Evolutionary conservation across 35 echinoderm and acorn worm genomes (phyloP).

Genomic region (Apostichopus japonicus): DNA sequence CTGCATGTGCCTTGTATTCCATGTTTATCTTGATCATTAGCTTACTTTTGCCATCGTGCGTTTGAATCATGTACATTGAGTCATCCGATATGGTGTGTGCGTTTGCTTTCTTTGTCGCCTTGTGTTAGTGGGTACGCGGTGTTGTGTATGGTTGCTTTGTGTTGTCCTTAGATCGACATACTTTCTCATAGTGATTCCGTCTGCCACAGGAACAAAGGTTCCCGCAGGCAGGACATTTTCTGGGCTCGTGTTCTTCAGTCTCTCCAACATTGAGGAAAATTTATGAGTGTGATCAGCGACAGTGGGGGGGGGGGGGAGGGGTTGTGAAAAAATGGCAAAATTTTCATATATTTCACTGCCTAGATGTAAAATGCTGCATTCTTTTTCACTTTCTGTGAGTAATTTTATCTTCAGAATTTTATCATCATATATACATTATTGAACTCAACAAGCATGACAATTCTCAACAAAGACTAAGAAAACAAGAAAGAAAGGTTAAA

Average conservation of each 20-base stretch:
- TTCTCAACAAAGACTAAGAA: too few species aligned
- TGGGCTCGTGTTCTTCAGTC: slow-evolving; percentile 22
- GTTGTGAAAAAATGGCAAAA: too few species aligned
- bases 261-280: too few species aligned
- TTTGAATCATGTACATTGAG: slow-evolving; percentile 33
- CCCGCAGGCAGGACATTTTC: slow-evolving; percentile 42
- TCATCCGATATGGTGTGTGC: slow-evolving; percentile 23
- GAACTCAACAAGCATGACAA: too few species aligned
- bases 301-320: too few species aligned
- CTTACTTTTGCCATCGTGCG: slow-evolving; percentile 40
- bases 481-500: too few species aligned
- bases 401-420: too few species aligned
- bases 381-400: too few species aligned
- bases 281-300: too few species aligned
- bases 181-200: slow-evolving; percentile 39
- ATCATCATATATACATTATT: too few species aligned
- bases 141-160: slow-evolving; percentile 23
- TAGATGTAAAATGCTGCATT: too few species aligned
- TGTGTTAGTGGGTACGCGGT: neutral
- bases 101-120: slow-evolving; percentile 7
- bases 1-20: neutral
- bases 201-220: slow-evolving; percentile 31
- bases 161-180: slow-evolving; percentile 35
- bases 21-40: slow-evolving; percentile 26
- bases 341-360: too few species aligned